A percentile compares a stretch with the other conserved stretches of the same genome.
Conservation (phyloP, 37 sponge, comb jelly and placozoan genomes). For the Cliona cf. orientalis region DNA sequence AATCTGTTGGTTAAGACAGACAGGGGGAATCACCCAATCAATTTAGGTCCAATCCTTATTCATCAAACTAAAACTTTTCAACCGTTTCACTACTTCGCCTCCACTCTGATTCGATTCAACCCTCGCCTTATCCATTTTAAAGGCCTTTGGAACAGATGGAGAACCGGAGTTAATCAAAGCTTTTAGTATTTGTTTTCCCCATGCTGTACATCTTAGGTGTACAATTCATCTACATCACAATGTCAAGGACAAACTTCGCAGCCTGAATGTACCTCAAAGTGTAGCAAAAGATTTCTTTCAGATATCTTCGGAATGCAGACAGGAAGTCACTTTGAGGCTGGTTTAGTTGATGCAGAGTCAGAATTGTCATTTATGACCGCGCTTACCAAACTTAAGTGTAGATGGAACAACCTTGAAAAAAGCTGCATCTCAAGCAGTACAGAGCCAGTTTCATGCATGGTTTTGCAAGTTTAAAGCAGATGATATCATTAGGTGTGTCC, state of each 20-base stretch:
- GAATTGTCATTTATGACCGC: neutral
- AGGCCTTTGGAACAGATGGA: slow-evolving; percentile 53
- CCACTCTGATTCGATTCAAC: slow-evolving; percentile 24
- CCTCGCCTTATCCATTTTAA: slow-evolving; percentile 5
- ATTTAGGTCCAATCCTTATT: slow-evolving; percentile 38
- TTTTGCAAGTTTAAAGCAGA: slow-evolving; percentile 31
- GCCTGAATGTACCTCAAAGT: neutral
- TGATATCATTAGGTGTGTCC: slow-evolving; percentile 3
- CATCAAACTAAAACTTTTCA: slow-evolving; percentile 41
- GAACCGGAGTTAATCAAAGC: slow-evolving; percentile 54
- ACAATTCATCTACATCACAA: slow-evolving; percentile 32
- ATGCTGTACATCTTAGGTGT: slow-evolving; percentile 40
- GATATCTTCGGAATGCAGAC: slow-evolving; percentile 40
- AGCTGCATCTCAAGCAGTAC: neutral
- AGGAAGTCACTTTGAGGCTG: slow-evolving; percentile 26
- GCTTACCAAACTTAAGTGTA: neutral
- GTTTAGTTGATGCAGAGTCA: slow-evolving; percentile 33
- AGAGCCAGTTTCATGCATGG: slow-evolving; percentile 39
- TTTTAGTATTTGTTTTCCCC: slow-evolving; percentile 9
- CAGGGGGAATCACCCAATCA: slow-evolving; percentile 3
- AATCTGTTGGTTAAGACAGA: slow-evolving; percentile 26
- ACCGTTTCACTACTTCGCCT: slow-evolving; percentile 41
- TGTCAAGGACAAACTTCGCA: slow-evolving; percentile 35
- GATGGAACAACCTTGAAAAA: slow-evolving; percentile 44
- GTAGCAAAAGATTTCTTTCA: slow-evolving; percentile 2